These are phyloP conservation scores for Tupaia chinensis DNA, from an alignment of 2,113 vertebrate genomes.

Conservation along the genomic window DNA sequence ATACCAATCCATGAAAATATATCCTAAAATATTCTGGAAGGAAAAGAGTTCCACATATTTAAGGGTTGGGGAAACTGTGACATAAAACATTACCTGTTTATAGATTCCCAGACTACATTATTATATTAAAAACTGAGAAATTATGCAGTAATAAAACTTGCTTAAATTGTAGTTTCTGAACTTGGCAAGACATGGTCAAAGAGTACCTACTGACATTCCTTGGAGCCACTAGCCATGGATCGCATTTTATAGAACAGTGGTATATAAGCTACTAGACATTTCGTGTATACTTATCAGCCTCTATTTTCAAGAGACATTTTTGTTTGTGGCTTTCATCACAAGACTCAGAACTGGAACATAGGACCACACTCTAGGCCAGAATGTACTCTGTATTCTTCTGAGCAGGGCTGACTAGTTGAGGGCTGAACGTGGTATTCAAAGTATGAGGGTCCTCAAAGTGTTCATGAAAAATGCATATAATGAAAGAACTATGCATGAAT, in stretches of 20 bases:
- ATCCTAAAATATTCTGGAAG: background rate
- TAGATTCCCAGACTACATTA: background rate
- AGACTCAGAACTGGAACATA: conserved; percentile 37
- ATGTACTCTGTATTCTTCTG: background rate
- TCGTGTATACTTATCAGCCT: background rate
- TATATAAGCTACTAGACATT: background rate
- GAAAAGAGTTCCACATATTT: background rate
- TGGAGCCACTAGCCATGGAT: background rate
- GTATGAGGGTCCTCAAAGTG: background rate
- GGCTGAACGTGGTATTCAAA: conserved; percentile 22
- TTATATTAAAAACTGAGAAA: conserved; percentile 6
- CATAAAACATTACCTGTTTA: background rate
- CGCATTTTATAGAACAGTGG: background rate
- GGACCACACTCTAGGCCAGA: conserved; percentile 31
- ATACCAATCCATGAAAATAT: background rate
- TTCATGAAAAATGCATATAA: too few relatives aligned
- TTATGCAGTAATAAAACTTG: conserved; percentile 30
- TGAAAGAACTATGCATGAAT: too few relatives aligned
- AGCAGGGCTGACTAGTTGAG: conserved; percentile 11
- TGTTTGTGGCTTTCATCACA: conserved; percentile 41
- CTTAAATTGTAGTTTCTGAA: conserved; percentile 31
- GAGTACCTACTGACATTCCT: background rate
- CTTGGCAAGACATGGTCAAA: background rate
- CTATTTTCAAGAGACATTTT: background rate
- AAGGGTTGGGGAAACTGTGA: conserved; percentile 17